A percentile compares a stretch with the other conserved stretches of the same genome.
Conservation (phyloP, 2,888 invertebrate genomes). For the Trachelus tabidus region DNA sequence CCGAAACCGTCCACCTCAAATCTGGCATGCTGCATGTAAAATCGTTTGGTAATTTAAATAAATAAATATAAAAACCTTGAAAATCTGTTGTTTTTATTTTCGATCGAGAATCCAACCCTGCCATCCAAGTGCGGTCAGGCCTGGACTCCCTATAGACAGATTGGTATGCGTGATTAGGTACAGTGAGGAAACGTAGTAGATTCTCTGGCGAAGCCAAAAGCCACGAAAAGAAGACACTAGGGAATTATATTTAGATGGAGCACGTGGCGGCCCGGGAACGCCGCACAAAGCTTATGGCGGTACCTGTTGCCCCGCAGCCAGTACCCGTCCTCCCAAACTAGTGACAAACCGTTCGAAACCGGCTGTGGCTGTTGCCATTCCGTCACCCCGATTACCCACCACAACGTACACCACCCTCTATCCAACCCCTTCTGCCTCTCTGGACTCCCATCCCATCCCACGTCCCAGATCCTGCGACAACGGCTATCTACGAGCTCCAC, state of each 20-base stretch:
- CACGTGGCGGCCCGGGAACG: conserved; percentile 58
- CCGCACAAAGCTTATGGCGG: conserved; percentile 25
- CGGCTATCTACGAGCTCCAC: neutral
- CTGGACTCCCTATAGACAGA: neutral
- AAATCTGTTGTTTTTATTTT: neutral
- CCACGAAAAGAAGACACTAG: conserved; percentile 7
- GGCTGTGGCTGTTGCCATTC: neutral
- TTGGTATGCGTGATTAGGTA: neutral
- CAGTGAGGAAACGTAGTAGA: neutral
- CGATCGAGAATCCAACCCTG: neutral
- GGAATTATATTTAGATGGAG: conserved; percentile 60
- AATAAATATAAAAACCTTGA: neutral
- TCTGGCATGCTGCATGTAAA: neutral
- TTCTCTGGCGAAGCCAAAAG: neutral
- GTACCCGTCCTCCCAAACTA: neutral
- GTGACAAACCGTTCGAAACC: neutral
- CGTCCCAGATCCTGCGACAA: neutral
- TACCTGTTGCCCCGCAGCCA: conserved; percentile 23
- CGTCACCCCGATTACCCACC: neutral
- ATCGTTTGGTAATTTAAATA: neutral
- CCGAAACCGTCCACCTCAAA: neutral
- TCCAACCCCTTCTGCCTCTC: neutral
- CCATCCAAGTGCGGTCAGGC: neutral
- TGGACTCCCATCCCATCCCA: neutral
- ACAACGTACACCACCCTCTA: neutral